Conservation (phyloP, 2,797 vertebrate genomes). For the Prunella strophiata region DNA sequence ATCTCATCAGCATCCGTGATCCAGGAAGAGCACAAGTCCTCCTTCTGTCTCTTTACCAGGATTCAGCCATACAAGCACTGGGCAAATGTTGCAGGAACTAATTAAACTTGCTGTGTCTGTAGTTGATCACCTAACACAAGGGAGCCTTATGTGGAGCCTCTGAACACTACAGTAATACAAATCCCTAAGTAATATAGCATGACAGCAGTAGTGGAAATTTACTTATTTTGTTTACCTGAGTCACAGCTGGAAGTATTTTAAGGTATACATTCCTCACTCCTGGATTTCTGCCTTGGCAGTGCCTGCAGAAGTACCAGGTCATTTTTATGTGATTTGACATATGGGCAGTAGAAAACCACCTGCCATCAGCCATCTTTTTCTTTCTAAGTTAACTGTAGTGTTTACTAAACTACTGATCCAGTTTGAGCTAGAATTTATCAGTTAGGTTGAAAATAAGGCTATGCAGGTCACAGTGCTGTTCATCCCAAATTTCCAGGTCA, state of each 20-base stretch:
- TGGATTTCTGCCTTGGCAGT: slow-evolving; percentile 11
- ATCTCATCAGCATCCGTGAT: not conserved
- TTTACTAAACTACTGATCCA: not conserved
- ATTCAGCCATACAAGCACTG: not conserved
- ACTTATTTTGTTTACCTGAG: slow-evolving; percentile 23
- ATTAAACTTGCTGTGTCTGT: not conserved
- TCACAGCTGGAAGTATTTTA: slow-evolving; percentile 23
- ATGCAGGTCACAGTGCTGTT: not conserved
- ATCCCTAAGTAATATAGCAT: not conserved
- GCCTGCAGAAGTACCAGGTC: not conserved
- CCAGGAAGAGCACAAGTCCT: slow-evolving; percentile 44
- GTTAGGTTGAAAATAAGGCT: not conserved
- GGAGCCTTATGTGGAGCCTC: slow-evolving; percentile 25
- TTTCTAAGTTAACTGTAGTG: not conserved
- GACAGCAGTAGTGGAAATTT: slow-evolving; percentile 25
- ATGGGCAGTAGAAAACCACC: not conserved
- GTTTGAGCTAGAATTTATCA: not conserved
- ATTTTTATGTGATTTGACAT: not conserved
- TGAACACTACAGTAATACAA: not conserved
- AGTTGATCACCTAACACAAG: slow-evolving; percentile 15
- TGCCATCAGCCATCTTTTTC: not conserved
- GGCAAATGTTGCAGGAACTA: not conserved
- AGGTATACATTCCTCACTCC: not conserved
- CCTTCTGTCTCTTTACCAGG: slow-evolving; percentile 9
- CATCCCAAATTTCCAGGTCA: not conserved